phyloP scores from a whole-genome alignment of 2,888 invertebrate genomes.

The Eilema griseolum region DNA sequence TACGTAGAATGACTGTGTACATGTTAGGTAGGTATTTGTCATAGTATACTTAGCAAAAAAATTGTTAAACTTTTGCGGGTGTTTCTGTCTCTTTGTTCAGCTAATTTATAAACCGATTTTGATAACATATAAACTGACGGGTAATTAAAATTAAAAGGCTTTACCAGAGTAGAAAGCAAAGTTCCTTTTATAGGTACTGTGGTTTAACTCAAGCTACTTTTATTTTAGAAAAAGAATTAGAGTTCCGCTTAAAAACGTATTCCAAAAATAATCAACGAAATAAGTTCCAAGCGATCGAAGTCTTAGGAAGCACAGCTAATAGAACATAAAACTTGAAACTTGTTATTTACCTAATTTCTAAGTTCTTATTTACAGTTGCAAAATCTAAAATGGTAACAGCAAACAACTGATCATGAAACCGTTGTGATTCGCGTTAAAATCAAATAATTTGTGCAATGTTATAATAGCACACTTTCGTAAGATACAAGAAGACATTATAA shows the following conservation, averaged over 20 bases:
- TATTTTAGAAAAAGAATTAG: background rate
- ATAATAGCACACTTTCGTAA: slow-evolving; percentile 35
- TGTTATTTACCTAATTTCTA: slow-evolving; percentile 28
- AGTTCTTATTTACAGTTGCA: slow-evolving; percentile 24
- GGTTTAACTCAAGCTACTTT: background rate
- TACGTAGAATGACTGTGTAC: too few species aligned
- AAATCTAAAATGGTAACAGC: slow-evolving; percentile 25
- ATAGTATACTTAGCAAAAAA: too few species aligned
- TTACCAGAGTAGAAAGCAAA: background rate
- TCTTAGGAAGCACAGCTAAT: background rate
- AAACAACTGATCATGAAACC: slow-evolving; percentile 17
- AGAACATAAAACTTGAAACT: slow-evolving; percentile 22
- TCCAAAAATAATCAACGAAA: background rate
- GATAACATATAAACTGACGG: background rate
- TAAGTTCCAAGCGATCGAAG: background rate
- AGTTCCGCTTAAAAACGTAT: background rate
- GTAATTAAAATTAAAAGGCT: background rate
- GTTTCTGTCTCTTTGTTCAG: background rate
- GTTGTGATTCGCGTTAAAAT: slow-evolving; percentile 27
- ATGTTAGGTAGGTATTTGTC: too few species aligned
- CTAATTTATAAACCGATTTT: background rate
- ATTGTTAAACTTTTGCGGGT: too few species aligned
- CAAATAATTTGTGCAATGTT: slow-evolving; percentile 31
- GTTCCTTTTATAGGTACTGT: too few species aligned
- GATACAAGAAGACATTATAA: slow-evolving; percentile 19